Conservation (phyloP, 2,113 vertebrate species). For the Acrocephalus kingi region DNA sequence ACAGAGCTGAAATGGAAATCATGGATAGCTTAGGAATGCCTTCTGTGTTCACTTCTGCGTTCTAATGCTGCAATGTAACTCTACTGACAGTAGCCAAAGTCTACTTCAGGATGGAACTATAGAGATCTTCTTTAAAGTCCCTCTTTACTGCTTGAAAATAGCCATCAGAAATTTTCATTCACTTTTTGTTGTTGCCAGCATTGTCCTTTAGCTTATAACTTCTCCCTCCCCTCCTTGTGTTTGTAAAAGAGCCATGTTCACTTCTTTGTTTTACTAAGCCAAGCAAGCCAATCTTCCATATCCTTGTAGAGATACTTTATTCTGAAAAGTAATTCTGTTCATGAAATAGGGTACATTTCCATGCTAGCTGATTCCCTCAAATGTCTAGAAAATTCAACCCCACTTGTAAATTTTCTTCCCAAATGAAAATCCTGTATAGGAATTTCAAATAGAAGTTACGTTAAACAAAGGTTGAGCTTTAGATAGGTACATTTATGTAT, state of each 20-base stretch:
- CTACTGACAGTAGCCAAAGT: background rate
- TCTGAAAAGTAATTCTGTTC: background rate
- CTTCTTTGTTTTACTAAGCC: background rate
- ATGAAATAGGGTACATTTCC: background rate
- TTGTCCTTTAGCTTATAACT: background rate
- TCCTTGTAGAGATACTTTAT: background rate
- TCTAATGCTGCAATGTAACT: background rate
- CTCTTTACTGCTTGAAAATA: background rate
- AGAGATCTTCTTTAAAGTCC: background rate
- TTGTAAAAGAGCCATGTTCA: background rate
- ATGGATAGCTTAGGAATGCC: background rate
- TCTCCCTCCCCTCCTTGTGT: background rate
- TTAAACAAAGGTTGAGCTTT: background rate
- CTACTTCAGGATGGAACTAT: background rate
- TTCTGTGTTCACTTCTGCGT: background rate
- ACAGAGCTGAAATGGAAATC: background rate
- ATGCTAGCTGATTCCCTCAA: background rate
- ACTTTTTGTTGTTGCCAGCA: background rate
- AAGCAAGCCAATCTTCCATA: background rate
- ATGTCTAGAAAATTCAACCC: background rate
- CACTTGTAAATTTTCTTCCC: background rate
- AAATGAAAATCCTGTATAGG: background rate
- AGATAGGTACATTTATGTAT: background rate
- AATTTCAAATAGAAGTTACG: background rate
- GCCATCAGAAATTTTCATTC: background rate